These are phyloP conservation scores for Cheumatopsyche charites DNA, from an alignment of 1,140 invertebrate genomes.

Conservation along the genomic window DNA sequence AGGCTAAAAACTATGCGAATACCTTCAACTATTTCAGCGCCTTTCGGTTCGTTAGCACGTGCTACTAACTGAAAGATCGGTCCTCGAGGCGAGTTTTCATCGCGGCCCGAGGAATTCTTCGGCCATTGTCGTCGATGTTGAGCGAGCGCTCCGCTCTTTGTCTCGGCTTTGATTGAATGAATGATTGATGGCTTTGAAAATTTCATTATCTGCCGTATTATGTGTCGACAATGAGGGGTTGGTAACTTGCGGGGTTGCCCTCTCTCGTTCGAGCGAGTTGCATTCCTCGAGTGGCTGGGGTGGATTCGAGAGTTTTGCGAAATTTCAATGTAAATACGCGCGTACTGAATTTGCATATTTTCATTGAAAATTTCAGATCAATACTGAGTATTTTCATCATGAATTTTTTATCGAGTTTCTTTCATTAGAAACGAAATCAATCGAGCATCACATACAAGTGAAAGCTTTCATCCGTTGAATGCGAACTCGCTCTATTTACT, in stretches of 20 bases:
- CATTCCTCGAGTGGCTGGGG: no score
- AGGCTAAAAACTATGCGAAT: slow-evolving; percentile 33
- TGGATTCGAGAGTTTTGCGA: neutral
- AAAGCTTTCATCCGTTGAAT: neutral
- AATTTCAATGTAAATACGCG: neutral
- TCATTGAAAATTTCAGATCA: no score
- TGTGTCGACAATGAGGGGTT: slow-evolving; percentile 9
- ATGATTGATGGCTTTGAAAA: slow-evolving; percentile 32
- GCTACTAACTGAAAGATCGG: no score
- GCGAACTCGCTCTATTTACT: neutral
- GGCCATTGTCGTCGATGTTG: neutral
- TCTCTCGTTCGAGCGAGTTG: no score
- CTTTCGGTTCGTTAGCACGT: neutral
- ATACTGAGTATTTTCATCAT: no score
- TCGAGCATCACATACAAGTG: neutral
- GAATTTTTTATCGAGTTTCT: neutral
- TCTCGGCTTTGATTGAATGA: slow-evolving; percentile 29
- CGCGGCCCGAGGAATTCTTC: slow-evolving; percentile 8
- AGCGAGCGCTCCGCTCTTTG: slow-evolving; percentile 25
- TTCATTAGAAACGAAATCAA: no score
- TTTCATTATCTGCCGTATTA: slow-evolving; percentile 24
- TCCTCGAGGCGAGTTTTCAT: neutral
- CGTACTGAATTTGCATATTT: no score
- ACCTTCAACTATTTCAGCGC: slow-evolving; percentile 28
- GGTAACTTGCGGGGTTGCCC: no score